A percentile compares a stretch with the other conserved stretches of the same genome.
Evolutionary conservation across 2,797 vertebrate genomes (phyloP).

Genomic region (Hafferia zeledoni): DNA sequence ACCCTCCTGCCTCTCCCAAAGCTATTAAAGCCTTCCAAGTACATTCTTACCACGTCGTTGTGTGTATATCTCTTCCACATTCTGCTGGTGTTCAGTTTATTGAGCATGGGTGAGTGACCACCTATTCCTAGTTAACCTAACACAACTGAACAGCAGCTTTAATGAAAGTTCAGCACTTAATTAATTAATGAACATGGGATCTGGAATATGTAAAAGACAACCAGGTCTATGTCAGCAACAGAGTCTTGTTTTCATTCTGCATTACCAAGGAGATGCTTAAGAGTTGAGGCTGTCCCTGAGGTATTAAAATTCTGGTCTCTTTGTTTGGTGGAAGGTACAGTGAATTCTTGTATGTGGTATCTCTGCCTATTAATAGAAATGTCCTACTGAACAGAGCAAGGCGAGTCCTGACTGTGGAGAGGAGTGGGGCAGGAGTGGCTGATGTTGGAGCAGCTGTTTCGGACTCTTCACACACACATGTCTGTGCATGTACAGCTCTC

Average conservation of each 20-base stretch:
- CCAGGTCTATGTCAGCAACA: neutral
- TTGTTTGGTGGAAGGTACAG: neutral
- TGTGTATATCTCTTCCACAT: neutral
- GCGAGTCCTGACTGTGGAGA: neutral
- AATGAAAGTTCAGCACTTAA: neutral
- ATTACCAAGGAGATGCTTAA: neutral
- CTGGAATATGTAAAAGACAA: neutral
- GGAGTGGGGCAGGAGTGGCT: neutral
- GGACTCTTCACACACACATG: neutral
- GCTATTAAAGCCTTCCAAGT: neutral
- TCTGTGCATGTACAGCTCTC: neutral
- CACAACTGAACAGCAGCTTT: neutral
- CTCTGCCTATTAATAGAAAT: neutral
- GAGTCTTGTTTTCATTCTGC: neutral
- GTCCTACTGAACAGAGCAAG: neutral
- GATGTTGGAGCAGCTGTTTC: rapidly evolving
- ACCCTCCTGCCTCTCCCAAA: neutral
- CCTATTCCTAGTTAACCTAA: neutral
- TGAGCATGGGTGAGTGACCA: neutral
- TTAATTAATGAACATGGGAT: neutral
- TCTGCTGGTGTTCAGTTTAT: neutral
- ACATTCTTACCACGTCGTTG: neutral
- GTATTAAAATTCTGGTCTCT: neutral
- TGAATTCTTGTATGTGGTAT: neutral
- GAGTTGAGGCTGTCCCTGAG: neutral